A percentile compares a stretch with the other conserved stretches of the same genome.
Conservation (phyloP, 2,797 vertebrate genomes). For the Chrysocyon brachyurus region DNA sequence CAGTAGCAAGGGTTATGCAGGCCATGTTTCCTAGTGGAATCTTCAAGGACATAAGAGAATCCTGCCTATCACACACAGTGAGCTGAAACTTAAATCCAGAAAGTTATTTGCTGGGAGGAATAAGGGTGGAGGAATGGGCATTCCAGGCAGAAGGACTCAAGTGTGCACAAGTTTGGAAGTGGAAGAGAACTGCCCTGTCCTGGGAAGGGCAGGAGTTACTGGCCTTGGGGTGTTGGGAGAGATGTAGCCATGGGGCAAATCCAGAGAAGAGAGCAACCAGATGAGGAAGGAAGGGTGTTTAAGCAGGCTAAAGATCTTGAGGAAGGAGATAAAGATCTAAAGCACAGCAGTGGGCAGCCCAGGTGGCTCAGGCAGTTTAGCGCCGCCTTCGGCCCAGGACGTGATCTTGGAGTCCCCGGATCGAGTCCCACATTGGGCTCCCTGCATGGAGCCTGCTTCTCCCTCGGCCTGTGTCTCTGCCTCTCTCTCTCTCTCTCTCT, state of each 20-base stretch:
- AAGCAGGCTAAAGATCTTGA: not conserved
- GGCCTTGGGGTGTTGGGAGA: not conserved
- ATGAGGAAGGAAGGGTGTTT: not conserved
- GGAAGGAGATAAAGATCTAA: not conserved
- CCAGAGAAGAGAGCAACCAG: not conserved
- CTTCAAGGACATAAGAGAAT: not conserved
- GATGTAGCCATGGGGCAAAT: not conserved
- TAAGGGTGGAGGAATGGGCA: not conserved
- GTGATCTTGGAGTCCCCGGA: too few relatives aligned
- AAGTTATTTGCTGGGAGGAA: slow-evolving; percentile 2
- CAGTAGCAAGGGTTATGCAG: not conserved
- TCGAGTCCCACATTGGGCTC: too few relatives aligned
- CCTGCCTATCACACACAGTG: not conserved
- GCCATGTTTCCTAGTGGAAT: not conserved
- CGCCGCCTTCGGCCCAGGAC: too few relatives aligned
- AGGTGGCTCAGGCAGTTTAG: too few relatives aligned
- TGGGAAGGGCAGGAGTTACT: not conserved
- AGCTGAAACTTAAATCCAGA: not conserved
- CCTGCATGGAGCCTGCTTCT: too few relatives aligned
- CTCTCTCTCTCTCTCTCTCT: too few relatives aligned
- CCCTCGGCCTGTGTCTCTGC: too few relatives aligned
- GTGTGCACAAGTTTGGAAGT: not conserved
- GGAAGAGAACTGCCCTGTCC: not conserved
- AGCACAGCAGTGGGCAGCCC: not conserved
- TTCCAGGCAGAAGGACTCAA: not conserved